Percentiles rank a stretch among this genome's conserved stretches.
Conservation (phyloP, 2,797 vertebrate species). For the Epinephelus coioides region DNA sequence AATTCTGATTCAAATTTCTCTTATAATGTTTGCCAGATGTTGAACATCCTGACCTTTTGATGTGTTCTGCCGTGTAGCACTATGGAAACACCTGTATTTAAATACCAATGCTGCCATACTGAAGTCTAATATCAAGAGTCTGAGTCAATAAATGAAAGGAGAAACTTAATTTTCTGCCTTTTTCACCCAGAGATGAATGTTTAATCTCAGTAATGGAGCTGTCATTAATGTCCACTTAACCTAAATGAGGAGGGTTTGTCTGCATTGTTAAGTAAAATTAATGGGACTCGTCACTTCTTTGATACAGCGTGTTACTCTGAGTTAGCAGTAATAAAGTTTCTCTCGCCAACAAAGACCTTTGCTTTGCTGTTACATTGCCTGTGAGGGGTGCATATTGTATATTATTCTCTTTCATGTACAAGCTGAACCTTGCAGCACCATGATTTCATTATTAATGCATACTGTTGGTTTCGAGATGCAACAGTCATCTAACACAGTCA, state of each 20-base stretch:
- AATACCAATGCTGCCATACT: background rate
- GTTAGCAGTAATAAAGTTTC: slow-evolving; percentile 21
- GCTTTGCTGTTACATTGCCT: slow-evolving; percentile 15
- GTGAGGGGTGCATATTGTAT: slow-evolving; percentile 5
- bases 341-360: slow-evolving; percentile 12
- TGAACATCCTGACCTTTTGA: background rate
- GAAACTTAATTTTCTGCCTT: slow-evolving; percentile 68
- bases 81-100: background rate
- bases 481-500: slow-evolving; percentile 57
- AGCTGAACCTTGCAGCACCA: slow-evolving; percentile 31
- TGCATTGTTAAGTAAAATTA: slow-evolving; percentile 64
- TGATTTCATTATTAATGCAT: slow-evolving; percentile 73
- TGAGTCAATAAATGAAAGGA: slow-evolving; percentile 35
- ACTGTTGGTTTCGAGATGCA: slow-evolving; percentile 60
- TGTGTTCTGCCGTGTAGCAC: background rate
- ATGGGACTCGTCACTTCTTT: slow-evolving; percentile 59
- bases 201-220: slow-evolving; percentile 66
- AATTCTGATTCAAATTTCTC: too few species aligned
- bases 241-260: slow-evolving; percentile 67
- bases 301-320: slow-evolving; percentile 38
- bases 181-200: slow-evolving; percentile 65
- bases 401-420: slow-evolving; percentile 28
- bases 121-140: slow-evolving; percentile 12
- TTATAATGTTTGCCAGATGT: background rate
- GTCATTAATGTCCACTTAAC: slow-evolving; percentile 78